Evolutionary conservation across 1,140 invertebrate genomes (phyloP).

Genomic region (Euwallacea fornicatus): DNA sequence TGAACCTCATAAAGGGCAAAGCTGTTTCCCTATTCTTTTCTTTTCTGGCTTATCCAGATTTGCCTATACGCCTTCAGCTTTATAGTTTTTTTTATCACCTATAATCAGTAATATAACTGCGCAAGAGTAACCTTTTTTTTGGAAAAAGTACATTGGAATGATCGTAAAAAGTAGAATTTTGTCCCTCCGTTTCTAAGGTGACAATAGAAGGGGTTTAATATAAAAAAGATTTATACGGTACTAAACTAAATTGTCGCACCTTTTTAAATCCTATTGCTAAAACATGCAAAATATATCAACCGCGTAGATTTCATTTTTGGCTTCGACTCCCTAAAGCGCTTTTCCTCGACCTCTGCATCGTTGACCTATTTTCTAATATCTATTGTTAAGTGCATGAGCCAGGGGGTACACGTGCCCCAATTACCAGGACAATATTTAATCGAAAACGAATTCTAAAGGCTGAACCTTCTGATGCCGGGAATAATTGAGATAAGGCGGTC

Average conservation of each 20-base stretch:
- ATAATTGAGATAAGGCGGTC: neutral
- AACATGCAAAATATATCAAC: neutral
- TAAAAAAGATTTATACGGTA: neutral
- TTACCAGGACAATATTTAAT: neutral
- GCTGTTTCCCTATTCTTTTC: no score
- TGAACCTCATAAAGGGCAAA: neutral
- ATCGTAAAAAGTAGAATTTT: neutral
- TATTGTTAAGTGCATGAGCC: neutral
- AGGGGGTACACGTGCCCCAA: neutral
- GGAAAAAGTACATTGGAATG: neutral
- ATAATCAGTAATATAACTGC: neutral
- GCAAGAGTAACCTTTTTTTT: neutral
- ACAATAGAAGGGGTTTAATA: neutral
- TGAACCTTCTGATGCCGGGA: neutral
- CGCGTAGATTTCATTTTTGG: neutral
- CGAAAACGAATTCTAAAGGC: neutral
- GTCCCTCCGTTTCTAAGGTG: neutral
- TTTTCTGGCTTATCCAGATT: no score
- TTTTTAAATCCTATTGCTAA: neutral
- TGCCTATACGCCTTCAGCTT: neutral
- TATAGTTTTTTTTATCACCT: neutral
- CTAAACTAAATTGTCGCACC: neutral
- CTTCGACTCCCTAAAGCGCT: neutral
- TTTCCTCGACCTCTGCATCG: neutral
- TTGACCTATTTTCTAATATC: neutral